Conservation (phyloP, 1,140 invertebrate genomes). For the Rhagoletis pomonella region DNA sequence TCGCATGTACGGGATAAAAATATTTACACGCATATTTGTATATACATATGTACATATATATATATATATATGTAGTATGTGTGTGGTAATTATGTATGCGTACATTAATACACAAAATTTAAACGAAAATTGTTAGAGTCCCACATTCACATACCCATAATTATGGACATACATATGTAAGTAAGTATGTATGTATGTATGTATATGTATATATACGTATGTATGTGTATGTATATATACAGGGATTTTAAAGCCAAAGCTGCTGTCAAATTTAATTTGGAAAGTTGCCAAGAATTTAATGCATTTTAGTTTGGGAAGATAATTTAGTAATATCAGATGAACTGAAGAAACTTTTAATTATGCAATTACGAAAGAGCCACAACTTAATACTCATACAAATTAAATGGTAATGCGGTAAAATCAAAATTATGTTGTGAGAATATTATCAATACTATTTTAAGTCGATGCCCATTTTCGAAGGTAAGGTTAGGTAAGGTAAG, state of each 20-base stretch:
- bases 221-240: too few relatives aligned
- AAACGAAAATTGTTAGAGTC: background rate
- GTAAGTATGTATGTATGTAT: too few relatives aligned
- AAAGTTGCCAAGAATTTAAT: background rate
- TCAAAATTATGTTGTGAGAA: too few relatives aligned
- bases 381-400: background rate
- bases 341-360: background rate
- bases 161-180: too few relatives aligned
- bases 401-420: too few relatives aligned
- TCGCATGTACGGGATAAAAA: background rate
- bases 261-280: conserved; percentile 29
- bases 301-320: background rate
- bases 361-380: background rate
- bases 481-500: too few relatives aligned
- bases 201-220: too few relatives aligned
- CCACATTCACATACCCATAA: background rate
- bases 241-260: background rate
- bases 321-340: background rate
- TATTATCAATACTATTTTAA: too few relatives aligned
- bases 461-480: too few relatives aligned
- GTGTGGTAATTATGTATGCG: too few relatives aligned
- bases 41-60: background rate
- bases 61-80: background rate
- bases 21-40: background rate
- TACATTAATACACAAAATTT: background rate